Evolutionary conservation across 2,888 invertebrate species (phyloP).

Genomic region (Coremacera marginata): DNA sequence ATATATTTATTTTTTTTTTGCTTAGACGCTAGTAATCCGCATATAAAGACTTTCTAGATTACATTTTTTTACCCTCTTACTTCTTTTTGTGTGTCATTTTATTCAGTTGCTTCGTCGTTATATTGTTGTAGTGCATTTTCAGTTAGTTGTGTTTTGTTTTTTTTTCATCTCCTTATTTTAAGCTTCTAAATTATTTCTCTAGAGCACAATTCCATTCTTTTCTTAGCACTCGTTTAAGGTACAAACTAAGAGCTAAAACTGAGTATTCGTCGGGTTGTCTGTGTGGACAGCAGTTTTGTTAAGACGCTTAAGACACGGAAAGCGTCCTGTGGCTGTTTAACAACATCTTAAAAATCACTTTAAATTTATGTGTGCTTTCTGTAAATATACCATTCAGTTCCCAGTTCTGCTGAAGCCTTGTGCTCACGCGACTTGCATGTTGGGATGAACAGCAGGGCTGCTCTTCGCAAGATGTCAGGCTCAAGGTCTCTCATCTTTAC

Average conservation of each 20-base stretch:
- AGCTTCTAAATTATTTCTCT: background rate
- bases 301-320: background rate
- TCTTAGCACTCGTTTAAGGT: background rate
- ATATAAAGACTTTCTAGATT: constrained; percentile 17
- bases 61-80: background rate
- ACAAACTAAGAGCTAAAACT: no score
- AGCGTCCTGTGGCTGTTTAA: background rate
- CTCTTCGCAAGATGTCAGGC: background rate
- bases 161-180: background rate
- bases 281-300: background rate
- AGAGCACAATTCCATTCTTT: background rate
- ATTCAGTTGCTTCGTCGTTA: background rate
- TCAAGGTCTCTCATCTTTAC: background rate
- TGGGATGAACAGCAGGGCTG: background rate
- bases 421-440: background rate
- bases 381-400: background rate
- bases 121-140: background rate
- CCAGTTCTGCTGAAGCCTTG: background rate
- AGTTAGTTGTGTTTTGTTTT: background rate
- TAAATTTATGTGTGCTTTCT: background rate
- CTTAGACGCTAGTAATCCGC: constrained; percentile 1
- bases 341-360: background rate
- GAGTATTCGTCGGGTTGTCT: no score
- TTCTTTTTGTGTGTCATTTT: background rate
- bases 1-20: background rate